These are phyloP conservation scores for Chiroxiphia lanceolata DNA, from an alignment of 2,797 vertebrate species.

Conservation along the genomic window DNA sequence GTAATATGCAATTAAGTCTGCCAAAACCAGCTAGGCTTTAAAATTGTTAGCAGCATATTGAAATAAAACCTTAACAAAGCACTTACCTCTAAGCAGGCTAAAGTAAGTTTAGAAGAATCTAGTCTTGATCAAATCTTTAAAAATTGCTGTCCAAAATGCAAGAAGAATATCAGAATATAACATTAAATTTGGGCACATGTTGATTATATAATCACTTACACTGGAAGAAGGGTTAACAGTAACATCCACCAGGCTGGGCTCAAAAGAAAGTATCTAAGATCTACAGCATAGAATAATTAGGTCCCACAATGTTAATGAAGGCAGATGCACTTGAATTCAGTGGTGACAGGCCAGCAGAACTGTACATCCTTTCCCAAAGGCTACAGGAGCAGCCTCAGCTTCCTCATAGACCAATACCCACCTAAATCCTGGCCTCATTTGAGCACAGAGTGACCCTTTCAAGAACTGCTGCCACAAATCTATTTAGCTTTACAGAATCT, in stretches of 20 bases:
- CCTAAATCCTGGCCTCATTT: neutral
- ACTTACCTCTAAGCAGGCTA: neutral
- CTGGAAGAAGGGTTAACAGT: neutral
- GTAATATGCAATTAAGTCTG: neutral
- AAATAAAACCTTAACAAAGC: neutral
- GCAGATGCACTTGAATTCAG: neutral
- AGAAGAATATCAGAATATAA: neutral
- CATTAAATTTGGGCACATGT: neutral
- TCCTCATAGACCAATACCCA: neutral
- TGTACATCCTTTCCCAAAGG: neutral
- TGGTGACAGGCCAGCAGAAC: neutral
- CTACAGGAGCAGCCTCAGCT: neutral
- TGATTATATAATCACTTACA: neutral
- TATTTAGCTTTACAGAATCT: neutral
- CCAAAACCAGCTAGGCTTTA: neutral
- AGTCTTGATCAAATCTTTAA: neutral
- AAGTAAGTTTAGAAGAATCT: neutral
- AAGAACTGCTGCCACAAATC: neutral
- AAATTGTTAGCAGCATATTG: neutral
- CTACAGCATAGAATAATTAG: neutral
- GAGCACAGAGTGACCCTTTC: neutral
- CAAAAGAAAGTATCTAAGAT: neutral
- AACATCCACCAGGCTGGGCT: neutral
- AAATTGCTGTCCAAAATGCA: neutral
- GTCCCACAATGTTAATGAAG: neutral